A percentile compares a stretch with the other conserved stretches of the same genome.
phyloP scores from a whole-genome alignment of 2,888 invertebrate species.

The Cepaea hortensis region DNA sequence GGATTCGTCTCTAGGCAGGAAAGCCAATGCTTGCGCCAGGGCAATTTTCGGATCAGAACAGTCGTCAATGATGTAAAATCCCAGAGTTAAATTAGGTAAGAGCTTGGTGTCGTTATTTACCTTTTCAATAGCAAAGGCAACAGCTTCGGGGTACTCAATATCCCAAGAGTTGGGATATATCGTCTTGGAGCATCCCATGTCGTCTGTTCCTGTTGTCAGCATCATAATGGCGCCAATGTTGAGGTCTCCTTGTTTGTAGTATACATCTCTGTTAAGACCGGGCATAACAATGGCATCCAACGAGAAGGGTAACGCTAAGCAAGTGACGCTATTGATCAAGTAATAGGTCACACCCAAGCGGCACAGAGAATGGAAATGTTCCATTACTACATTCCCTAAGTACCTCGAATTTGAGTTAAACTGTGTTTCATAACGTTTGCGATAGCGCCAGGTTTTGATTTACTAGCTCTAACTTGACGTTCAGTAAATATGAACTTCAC shows the following conservation, averaged over 20 bases:
- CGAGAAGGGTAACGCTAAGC: background rate
- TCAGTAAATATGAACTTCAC: background rate
- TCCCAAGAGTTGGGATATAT: constrained; percentile 6
- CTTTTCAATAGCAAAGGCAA: constrained; percentile 22
- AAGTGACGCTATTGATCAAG: background rate
- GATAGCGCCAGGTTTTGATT: background rate
- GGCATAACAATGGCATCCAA: background rate
- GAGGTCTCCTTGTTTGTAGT: background rate
- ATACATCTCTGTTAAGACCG: constrained; percentile 4
- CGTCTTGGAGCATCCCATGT: background rate
- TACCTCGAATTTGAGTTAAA: background rate
- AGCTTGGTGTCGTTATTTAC: constrained; percentile 10
- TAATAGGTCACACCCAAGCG: background rate
- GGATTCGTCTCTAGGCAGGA: background rate
- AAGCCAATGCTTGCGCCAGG: constrained; percentile 21
- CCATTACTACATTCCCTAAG: background rate
- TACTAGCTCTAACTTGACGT: background rate
- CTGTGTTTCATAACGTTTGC: background rate
- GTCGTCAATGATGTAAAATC: constrained; percentile 16
- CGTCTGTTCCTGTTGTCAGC: background rate
- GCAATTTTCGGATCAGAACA: constrained; percentile 14
- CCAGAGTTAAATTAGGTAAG: constrained; percentile 26
- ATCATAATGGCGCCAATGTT: constrained; percentile 28
- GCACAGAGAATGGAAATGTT: background rate
- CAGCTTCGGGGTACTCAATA: constrained; percentile 23